Evolutionary conservation across 2,797 vertebrate genomes (phyloP).

Genomic region (Poeciliopsis turneri): DNA sequence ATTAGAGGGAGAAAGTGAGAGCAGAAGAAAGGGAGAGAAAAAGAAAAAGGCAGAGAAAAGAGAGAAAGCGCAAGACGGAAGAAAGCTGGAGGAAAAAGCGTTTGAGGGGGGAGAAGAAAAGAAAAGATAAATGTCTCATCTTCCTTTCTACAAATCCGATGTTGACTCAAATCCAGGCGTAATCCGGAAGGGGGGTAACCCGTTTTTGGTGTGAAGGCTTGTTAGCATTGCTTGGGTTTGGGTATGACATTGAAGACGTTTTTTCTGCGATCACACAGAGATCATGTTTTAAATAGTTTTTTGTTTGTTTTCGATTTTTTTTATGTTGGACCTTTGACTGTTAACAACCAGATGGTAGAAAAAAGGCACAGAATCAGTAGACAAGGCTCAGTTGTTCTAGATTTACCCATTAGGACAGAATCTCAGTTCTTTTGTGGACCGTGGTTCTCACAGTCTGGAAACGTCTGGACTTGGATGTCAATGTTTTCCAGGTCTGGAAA

Average conservation of each 20-base stretch:
- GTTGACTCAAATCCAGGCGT: slow-evolving; percentile 78
- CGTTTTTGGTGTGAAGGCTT: slow-evolving; percentile 70
- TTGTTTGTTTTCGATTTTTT: slow-evolving; percentile 24
- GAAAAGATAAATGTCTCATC: slow-evolving; percentile 73
- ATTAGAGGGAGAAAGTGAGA: slow-evolving; percentile 57
- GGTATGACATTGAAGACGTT: slow-evolving; percentile 48
- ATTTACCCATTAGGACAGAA: background rate
- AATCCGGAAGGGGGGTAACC: slow-evolving; percentile 70
- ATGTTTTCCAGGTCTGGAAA: background rate
- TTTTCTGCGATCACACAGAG: slow-evolving; percentile 25
- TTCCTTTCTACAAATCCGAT: slow-evolving; percentile 75
- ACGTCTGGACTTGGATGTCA: background rate
- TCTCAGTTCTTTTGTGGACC: background rate
- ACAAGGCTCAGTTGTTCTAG: background rate
- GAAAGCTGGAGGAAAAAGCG: slow-evolving; percentile 59
- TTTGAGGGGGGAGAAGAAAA: slow-evolving; percentile 16
- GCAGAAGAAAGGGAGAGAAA: slow-evolving; percentile 38
- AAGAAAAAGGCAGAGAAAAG: slow-evolving; percentile 18
- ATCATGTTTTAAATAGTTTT: slow-evolving; percentile 37
- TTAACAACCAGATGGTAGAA: background rate
- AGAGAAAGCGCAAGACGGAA: slow-evolving; percentile 50
- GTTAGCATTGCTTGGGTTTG: slow-evolving; percentile 63
- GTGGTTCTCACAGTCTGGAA: background rate
- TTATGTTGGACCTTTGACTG: background rate
- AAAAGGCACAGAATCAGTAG: background rate